Evolutionary conservation across 1,140 invertebrate species (phyloP), one percentile per base, ranked within the genome.

Genomic region (Globodera rostochiensis): DNA sequence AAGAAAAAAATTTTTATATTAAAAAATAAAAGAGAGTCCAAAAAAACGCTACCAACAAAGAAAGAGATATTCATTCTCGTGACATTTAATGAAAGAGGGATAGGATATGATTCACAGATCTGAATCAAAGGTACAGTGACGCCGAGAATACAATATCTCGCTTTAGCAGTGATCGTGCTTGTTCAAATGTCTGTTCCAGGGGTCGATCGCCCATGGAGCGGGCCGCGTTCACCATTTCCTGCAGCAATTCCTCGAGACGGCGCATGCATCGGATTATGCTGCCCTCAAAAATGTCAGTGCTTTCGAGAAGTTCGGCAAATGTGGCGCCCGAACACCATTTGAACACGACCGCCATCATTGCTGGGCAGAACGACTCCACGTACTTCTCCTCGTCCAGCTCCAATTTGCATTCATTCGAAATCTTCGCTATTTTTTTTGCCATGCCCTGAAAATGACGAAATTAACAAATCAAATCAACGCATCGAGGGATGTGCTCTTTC

Each of bases 141-240:
- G 97, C 96, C 75, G 97, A 97, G 92, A 99, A 99, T 36, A 98
- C 95, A 91, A 99, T 99, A 90, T 99, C 97, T 85, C 97, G 93
- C 91, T 99, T 99, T 50, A 99, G 64, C 25, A 84, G 57, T 25
- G 46, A 70, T 70, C 82, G 47, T 3, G 82, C 83, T 90, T 96
- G 94, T 81, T 94, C 94, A 90, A 99, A 99, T 91, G 98, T 98
- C 85, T 94, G 94, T 91, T 98, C 96, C 80, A 99, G 91, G 84
- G 97, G 96, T 15, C 94, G 25, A 53, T 83, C 82, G 13, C 69
- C 76, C 25, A 74, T 64, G 4, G 94, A 95, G 50, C 97, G 98
- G 0, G 97, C 94, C 45, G 97, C 97, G 91, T 97, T 95, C 83
- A 94, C 94, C 91, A 99, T 93, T 91, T 99, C 96, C 79, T 97